These are phyloP conservation scores for Galbula dea DNA, from an alignment of 2,113 vertebrate species.

Conservation along the genomic window DNA sequence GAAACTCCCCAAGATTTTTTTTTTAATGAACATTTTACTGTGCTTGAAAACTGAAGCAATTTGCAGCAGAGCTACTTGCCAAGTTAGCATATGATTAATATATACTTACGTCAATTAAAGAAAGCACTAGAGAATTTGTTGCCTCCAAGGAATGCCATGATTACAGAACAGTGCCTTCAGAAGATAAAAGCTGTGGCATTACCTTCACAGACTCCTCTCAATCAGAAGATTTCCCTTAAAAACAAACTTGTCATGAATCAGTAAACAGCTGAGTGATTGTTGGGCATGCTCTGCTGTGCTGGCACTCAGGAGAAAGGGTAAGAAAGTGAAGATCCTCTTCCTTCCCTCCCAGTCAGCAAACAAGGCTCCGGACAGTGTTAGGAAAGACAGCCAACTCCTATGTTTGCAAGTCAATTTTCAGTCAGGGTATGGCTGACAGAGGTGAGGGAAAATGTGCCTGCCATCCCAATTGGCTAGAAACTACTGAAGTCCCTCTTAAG, in stretches of 20 bases:
- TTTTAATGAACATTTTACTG: neutral
- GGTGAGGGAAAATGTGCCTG: neutral
- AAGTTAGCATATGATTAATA: neutral
- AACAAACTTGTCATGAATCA: constrained; percentile 1
- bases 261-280: neutral
- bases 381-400: neutral
- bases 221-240: neutral
- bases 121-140: neutral
- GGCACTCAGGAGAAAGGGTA: neutral
- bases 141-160: neutral
- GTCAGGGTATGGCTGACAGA: neutral
- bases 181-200: neutral
- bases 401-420: neutral
- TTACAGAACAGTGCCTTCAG: neutral
- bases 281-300: neutral
- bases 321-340: neutral
- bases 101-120: neutral
- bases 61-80: neutral
- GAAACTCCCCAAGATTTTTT: neutral
- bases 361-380: neutral
- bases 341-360: neutral
- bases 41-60: neutral
- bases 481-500: neutral
- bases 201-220: neutral
- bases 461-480: neutral